Conservation (phyloP, 2,797 vertebrate species). For the Xiphorhynchus erythropygius region DNA sequence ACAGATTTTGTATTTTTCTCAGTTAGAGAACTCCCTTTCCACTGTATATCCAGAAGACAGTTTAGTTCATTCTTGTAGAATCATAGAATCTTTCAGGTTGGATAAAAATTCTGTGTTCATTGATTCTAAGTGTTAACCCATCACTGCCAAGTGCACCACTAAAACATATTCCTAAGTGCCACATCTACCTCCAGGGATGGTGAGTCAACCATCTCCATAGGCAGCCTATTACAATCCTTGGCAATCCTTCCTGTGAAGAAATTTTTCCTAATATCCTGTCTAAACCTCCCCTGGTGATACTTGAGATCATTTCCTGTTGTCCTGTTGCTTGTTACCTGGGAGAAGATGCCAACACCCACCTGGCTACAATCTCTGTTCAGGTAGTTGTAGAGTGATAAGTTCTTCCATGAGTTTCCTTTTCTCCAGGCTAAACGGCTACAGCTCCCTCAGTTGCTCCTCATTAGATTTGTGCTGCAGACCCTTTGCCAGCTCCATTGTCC, state of each 20-base stretch:
- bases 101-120: accelerated
- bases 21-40: neutral
- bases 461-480: neutral
- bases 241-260: neutral
- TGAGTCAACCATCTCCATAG: neutral
- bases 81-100: neutral
- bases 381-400: no score
- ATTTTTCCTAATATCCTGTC: neutral
- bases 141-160: neutral
- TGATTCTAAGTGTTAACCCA: neutral
- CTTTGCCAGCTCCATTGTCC: neutral
- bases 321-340: neutral
- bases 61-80: neutral
- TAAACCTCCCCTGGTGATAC: neutral
- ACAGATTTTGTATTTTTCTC: neutral
- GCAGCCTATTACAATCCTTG: neutral
- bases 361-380: neutral
- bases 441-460: neutral
- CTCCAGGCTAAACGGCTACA: neutral
- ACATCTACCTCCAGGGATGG: neutral
- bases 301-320: neutral
- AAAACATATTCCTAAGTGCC: neutral
- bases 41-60: neutral
- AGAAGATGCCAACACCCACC: neutral
- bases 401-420: neutral